Base-by-base conservation (phyloP, 2,797 vertebrate species). In the Phaenicophaeus curvirostris region DNA sequence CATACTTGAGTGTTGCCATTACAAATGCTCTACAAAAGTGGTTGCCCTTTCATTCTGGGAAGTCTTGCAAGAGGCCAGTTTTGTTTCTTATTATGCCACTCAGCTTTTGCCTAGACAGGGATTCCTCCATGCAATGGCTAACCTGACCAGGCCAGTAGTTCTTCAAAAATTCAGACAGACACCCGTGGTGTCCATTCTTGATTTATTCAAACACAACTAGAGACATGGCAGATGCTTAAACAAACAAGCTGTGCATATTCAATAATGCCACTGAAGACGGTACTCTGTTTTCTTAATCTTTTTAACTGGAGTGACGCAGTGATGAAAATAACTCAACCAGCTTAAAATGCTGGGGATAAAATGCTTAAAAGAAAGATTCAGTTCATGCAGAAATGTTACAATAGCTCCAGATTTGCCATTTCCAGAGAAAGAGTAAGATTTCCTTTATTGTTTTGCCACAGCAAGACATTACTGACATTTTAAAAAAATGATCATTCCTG, bases 401-500 rank as follows among this genome's bases (percentile, higher is more conserved):
- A 68, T 62, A 73, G 21, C 54, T 90, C 46, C 51, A 71, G 67
- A 75, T 95, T 93, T 93, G 66, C 63, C n/a, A 87, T 91, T 91
- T 94, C 79, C 93, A 85, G 46, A 86, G 84, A 91, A 91, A 57
- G 35, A 57, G 85, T 68, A 48, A 58, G 74, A 30, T 79, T 82
- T 92, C 72, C 66, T 91, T 91, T 95, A 78, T 69, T 84, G 81
- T 96, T 94, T 96, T 95, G 75, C 73, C 82, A 94, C 62, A 92
- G 90, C 25, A 96, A 96, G 90, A 94, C 91, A 94, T 97, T 94
- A 97, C 92, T 98, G 97, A 98, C 97, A 98, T 98, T 98, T 97
- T 93, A 87, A 71, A 96, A 97, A 98, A 98, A 98, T 95, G 76
- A 97, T 98, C 96, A 96, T 97, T 98, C 96, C 96, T 96, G 96